Base-by-base conservation (phyloP, 2,113 vertebrate species). In the Columba livia region DNA sequence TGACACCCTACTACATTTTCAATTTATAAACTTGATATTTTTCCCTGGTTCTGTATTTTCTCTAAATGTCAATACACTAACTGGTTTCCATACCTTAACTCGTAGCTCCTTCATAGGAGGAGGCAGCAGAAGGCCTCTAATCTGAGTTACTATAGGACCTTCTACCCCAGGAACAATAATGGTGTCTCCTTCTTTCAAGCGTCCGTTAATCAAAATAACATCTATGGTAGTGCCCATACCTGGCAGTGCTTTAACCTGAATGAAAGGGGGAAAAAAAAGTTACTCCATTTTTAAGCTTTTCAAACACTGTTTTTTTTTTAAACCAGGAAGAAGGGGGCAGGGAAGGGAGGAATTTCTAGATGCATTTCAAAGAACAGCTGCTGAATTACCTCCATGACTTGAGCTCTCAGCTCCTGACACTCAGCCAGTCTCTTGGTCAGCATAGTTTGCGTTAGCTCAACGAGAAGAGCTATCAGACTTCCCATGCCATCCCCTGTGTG, bases 171-270 rank as follows among this genome's bases (percentile, higher is more conserved):
- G 98, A 53, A 99, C 99, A 54, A 99, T 99, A 97, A 99, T 99
- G 48, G 99, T 99, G 86, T 99, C 98, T 24, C 99, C 99, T 97
- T 99, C 99, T 54, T 98, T 98, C 94, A 99, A 97, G 5, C 96
- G 44, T 1, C 99, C 99, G 20, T 99, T 99, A 65, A 99, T 99
- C 78, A 99, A 95, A 96, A 99, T 99, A 29, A 99, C 99, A 83
- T 99, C 99, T 95, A 99, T 99, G 11, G 99, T 99, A 9, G 99
- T 99, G 50, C 99, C 99, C 99, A 99, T 99, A 24, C 99, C 99
- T 10, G 99, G 99, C 57, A 99, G 98, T 28, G 99, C 99, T 97
- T 99, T 99, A 12, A 99, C 99, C 99, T 99, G 96, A 40, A 94
- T 6, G 31, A 19, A 74, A 83, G 9, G 2, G 5, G 4, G 31